Conservation (phyloP, 2,113 vertebrate species). For the Gymnobelideus leadbeateri region DNA sequence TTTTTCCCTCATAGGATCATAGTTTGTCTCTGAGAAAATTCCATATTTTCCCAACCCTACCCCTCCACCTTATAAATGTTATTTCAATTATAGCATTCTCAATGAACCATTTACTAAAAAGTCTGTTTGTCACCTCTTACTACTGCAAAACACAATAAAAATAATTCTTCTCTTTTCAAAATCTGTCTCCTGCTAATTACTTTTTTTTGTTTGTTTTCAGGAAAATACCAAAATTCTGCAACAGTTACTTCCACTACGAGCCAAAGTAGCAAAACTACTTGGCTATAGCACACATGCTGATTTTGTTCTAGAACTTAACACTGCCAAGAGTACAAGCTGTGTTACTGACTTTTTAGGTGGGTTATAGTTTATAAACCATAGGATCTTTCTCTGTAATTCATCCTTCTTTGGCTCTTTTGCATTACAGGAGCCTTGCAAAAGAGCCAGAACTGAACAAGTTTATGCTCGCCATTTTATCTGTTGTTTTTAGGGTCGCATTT, state of each 20-base stretch:
- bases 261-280: constrained; percentile 90
- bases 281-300: constrained; percentile 93
- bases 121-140: constrained; percentile 23
- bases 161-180: background rate
- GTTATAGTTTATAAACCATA: constrained; percentile 66
- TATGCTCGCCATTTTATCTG: background rate
- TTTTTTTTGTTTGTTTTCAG: constrained; percentile 81
- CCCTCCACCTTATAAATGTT: background rate
- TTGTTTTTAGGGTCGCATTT: background rate
- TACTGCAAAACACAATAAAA: background rate
- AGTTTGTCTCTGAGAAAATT: background rate
- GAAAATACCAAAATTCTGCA: constrained; percentile 93
- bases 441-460: background rate
- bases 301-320: constrained; percentile 95
- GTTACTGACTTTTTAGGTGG: constrained; percentile 92
- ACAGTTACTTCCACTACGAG: constrained; percentile 89
- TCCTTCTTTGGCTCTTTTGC: background rate
- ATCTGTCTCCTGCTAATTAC: constrained; percentile 6
- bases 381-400: background rate
- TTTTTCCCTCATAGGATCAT: background rate
- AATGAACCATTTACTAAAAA: constrained; percentile 9
- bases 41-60: background rate
- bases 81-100: background rate
- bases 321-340: constrained; percentile 90
- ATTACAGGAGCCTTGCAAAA: too few relatives aligned